Percentiles rank a stretch among this genome's conserved stretches.
phyloP scores from a whole-genome alignment of 2,888 invertebrate genomes.

The Steinernema scapterisci region DNA sequence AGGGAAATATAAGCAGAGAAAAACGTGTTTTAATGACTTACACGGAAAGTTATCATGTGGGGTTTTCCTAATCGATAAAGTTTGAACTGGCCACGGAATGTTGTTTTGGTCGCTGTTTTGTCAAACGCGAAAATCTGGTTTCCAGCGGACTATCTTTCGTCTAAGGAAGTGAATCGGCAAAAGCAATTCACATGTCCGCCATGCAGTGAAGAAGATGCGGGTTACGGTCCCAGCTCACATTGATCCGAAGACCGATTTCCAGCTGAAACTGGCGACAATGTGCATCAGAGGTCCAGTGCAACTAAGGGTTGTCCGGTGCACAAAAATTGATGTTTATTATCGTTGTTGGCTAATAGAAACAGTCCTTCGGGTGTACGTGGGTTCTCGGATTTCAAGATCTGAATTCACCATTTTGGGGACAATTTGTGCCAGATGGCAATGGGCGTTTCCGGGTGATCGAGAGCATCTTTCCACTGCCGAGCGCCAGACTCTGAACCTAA shows the following conservation, averaged over 20 bases:
- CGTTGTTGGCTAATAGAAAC: too few species aligned
- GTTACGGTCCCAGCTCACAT: background rate
- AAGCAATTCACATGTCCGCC: background rate
- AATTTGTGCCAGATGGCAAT: conserved; percentile 64
- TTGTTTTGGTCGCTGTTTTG: conserved; percentile 7
- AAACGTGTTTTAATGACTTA: background rate
- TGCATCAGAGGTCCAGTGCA: too few species aligned
- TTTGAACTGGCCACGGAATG: background rate
- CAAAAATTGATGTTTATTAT: too few species aligned
- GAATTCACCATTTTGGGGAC: conserved; percentile 60
- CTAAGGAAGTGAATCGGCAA: conserved; percentile 20
- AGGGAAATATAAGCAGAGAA: background rate
- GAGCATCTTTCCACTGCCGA: conserved; percentile 63
- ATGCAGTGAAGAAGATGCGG: background rate
- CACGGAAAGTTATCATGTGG: background rate
- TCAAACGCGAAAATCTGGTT: conserved; percentile 16
- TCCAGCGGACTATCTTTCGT: background rate
- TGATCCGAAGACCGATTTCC: too few species aligned
- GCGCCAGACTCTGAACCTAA: conserved; percentile 59
- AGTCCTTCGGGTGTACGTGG: too few species aligned
- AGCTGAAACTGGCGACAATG: too few species aligned
- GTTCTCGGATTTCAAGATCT: too few species aligned
- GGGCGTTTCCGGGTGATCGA: conserved; percentile 62
- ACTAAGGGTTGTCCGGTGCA: too few species aligned
- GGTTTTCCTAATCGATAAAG: background rate